These are phyloP conservation scores for Saguinus midas DNA, from an alignment of 2,113 vertebrate species.

Conservation along the genomic window DNA sequence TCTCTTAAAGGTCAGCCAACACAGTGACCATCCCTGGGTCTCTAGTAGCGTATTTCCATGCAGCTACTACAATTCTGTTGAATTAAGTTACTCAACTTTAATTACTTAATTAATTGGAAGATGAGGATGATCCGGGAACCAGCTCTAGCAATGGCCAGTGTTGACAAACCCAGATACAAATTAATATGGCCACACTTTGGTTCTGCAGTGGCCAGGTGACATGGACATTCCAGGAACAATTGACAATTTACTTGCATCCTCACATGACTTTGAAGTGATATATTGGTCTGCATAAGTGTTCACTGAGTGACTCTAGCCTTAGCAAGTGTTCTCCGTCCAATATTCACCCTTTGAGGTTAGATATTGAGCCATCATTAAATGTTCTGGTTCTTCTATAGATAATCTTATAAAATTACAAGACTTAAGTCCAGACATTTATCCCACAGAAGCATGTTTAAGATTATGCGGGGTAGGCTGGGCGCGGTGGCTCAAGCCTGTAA, in stretches of 20 bases:
- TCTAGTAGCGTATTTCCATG: background rate
- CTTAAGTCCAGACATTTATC: background rate
- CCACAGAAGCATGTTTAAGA: background rate
- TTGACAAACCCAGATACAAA: accelerated
- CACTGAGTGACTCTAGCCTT: background rate
- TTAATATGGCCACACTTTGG: background rate
- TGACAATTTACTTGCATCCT: background rate
- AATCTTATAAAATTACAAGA: background rate
- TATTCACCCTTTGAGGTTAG: background rate
- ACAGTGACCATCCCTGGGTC: background rate
- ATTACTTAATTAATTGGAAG: background rate
- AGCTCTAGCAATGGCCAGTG: background rate
- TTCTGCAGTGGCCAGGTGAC: background rate
- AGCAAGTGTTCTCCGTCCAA: background rate
- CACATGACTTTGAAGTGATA: background rate
- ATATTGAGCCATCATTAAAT: background rate
- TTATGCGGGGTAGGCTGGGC: too few species aligned
- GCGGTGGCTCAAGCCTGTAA: too few species aligned
- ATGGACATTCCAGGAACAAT: accelerated
- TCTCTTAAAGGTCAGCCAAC: background rate
- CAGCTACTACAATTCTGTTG: accelerated
- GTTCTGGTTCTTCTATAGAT: background rate
- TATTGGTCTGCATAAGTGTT: background rate
- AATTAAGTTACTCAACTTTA: background rate
- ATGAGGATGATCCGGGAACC: background rate